Evolutionary conservation across 35 echinoderm and acorn worm species (phyloP), one percentile per base, ranked within the genome.

Genomic region (Apostichopus japonicus): DNA sequence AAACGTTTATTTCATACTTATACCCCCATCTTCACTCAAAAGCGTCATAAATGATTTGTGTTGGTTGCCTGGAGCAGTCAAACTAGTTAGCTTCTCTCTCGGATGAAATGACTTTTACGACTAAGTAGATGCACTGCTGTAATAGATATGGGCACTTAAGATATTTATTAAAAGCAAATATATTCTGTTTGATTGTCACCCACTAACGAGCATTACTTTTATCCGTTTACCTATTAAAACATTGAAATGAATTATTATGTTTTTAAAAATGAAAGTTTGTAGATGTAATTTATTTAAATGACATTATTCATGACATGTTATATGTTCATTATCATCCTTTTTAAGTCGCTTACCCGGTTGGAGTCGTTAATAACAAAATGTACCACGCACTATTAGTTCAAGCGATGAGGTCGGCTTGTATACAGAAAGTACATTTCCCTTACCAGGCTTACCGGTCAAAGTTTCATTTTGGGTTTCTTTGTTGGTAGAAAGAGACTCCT

Each of bases 111-210:
- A 75, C 71, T 75, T 75, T 75, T 75, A 75, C 71, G 71, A 75
- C 71, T 23, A 75, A 75, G 71, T 21, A 75, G 71, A 75, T 19
- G 16, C 13, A 21, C 71, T 19, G 71, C 17, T 75, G 71, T 75
- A 75, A 75, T 75, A 75, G 11, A 75, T 21, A 75, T 75, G 71
- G 17, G 17, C 71, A 75, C 71, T 75, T 75, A 75, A 75, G 71
- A 75, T 75, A 75, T 75, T 75, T 75, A 75, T 75, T 75, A 75
- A 75, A 75, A 75, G 71, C 71, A 75, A 75, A 75, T 75, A 44
- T 44, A 75, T 75, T n/a, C 17, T n/a, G 71, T 19, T 6, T 7
- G 14, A 75, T 75, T 21, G n/a, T 23, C 7, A 75, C 71, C 71
- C 71, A 21, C 71, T 75, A 75, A 75, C 71, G 71, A 75, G 71